Evolutionary conservation across 2,797 vertebrate genomes (phyloP).

Genomic region (Myripristis jacobus): DNA sequence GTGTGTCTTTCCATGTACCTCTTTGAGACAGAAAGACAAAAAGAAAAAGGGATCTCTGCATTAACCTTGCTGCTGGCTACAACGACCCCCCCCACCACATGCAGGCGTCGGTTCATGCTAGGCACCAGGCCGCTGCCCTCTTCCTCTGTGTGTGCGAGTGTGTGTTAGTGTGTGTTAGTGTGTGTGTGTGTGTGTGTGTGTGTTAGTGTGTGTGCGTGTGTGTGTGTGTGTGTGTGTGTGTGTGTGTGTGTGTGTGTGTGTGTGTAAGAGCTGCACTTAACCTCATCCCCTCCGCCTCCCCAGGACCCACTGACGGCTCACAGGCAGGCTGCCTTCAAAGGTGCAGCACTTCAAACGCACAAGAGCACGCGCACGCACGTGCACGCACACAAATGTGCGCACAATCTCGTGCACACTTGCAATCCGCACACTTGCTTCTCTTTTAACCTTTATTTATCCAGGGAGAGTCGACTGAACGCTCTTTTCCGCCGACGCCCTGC

Average conservation of each 20-base stretch:
- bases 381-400: background rate
- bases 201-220: conserved; percentile 27
- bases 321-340: conserved; percentile 71
- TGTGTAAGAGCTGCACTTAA: conserved; percentile 69
- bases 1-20: conserved; percentile 34
- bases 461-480: conserved; percentile 56
- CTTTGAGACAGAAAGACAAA: conserved; percentile 59
- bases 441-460: conserved; percentile 63
- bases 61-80: conserved; percentile 79
- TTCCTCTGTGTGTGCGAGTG: conserved; percentile 32
- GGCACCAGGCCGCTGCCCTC: conserved; percentile 48
- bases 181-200: conserved; percentile 11
- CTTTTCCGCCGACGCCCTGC: conserved; percentile 17
- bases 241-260: conserved; percentile 14
- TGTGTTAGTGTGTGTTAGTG: conserved; percentile 16
- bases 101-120: conserved; percentile 49
- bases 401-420: background rate
- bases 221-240: conserved; percentile 16
- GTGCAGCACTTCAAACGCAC: conserved; percentile 54
- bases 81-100: conserved; percentile 35
- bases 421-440: conserved; percentile 2
- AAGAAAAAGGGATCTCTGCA: conserved; percentile 61
- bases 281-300: conserved; percentile 45
- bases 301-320: conserved; percentile 66
- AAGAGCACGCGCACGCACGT: conserved; percentile 16